phyloP scores from a whole-genome alignment of 1,140 invertebrate species.

The Drosophila asahinai region DNA sequence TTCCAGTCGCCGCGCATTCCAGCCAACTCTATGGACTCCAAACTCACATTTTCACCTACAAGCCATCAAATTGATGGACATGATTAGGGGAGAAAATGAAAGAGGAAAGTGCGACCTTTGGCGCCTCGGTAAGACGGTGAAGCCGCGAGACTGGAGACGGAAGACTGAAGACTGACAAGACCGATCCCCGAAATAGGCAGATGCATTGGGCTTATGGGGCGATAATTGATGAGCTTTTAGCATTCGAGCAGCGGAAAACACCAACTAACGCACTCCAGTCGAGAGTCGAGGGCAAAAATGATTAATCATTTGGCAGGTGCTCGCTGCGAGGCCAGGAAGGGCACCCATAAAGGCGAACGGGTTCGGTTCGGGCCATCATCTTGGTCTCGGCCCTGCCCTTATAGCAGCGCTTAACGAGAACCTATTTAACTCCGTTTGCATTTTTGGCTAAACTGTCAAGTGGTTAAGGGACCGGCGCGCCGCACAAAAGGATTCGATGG shows the following conservation, averaged over 20 bases:
- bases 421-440: conserved; percentile 80
- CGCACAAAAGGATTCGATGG: conserved; percentile 46
- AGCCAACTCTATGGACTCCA: conserved; percentile 5
- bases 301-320: conserved; percentile 83
- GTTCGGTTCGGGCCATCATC: conserved; percentile 54
- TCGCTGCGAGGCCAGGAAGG: conserved; percentile 20
- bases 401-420: conserved; percentile 66
- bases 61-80: conserved; percentile 81
- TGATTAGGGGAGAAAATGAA: conserved; percentile 71
- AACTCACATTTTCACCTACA: conserved; percentile 58
- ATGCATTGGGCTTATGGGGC: conserved; percentile 56
- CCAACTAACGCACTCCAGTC: conserved; percentile 58
- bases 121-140: conserved; percentile 49
- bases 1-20: conserved; percentile 24
- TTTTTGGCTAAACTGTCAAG: conserved; percentile 81
- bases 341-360: conserved; percentile 42
- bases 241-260: conserved; percentile 64
- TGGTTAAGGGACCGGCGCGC: conserved; percentile 39
- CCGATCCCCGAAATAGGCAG: conserved; percentile 59
- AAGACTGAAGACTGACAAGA: conserved; percentile 26
- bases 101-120: conserved; percentile 81
- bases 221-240: conserved; percentile 83
- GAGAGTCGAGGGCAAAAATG: conserved; percentile 63
- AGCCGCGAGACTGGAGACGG: neutral
- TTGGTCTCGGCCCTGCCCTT: conserved; percentile 49